These are phyloP conservation scores for Catostylus mosaicus DNA, from an alignment of 30 jellyfish, hydroid and myxozoan genomes.

Conservation along the genomic window DNA sequence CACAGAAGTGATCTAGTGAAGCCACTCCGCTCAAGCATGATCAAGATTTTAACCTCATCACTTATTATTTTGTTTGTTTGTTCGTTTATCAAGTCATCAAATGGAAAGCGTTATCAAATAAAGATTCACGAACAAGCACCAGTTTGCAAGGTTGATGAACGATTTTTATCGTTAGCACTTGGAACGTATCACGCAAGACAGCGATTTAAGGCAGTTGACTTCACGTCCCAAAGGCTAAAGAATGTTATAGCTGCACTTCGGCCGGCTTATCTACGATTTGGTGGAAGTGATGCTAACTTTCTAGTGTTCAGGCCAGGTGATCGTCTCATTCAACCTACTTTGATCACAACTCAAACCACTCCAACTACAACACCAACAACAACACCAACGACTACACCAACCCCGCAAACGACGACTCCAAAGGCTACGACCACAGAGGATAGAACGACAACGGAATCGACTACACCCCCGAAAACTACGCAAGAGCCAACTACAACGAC, in stretches of 20 bases:
- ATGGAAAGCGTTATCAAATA: conserved; percentile 23
- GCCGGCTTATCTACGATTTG: conserved; percentile 82
- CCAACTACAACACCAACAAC: conserved; percentile 22
- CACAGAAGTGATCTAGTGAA: too few species aligned
- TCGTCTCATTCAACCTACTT: conserved; percentile 51
- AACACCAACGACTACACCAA: neutral
- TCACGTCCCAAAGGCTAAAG: conserved; percentile 60
- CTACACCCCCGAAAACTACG: conserved; percentile 28
- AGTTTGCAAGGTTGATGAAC: conserved; percentile 63
- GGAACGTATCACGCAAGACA: conserved; percentile 74
- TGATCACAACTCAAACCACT: conserved; percentile 42
- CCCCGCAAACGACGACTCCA: neutral
- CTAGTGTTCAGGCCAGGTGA: conserved; percentile 58
- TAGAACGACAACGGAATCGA: conserved; percentile 32
- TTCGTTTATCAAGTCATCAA: neutral
- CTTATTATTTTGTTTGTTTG: neutral
- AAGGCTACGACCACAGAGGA: conserved; percentile 11
- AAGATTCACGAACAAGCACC: conserved; percentile 20
- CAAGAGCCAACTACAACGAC: conserved; percentile 21
- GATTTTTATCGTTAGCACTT: conserved; percentile 71
- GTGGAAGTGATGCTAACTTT: conserved; percentile 87
- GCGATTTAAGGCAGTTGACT: conserved; percentile 60
- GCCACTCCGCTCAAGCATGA: too few species aligned
- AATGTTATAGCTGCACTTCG: conserved; percentile 69
- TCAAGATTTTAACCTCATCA: neutral